A percentile compares a stretch with the other conserved stretches of the same genome.
Conservation (phyloP, 2,113 vertebrate genomes). For the Pseudois nayaur region DNA sequence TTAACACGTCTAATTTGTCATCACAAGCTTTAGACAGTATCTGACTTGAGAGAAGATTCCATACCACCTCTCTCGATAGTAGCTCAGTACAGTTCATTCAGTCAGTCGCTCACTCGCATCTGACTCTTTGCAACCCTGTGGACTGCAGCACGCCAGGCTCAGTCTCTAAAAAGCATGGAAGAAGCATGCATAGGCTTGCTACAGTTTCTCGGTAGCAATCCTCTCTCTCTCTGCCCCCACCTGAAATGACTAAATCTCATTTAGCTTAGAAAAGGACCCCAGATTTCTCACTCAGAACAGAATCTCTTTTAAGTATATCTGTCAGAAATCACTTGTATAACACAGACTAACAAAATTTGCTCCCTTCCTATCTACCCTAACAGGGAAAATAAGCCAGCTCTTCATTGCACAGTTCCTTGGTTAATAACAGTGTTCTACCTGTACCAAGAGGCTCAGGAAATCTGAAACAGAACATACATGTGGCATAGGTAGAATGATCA, state of each 20-base stretch:
- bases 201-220: background rate
- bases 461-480: background rate
- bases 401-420: background rate
- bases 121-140: background rate
- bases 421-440: background rate
- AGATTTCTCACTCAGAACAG: background rate
- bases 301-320: background rate
- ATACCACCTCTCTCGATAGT: background rate
- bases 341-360: background rate
- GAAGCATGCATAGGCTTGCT: background rate
- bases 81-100: background rate
- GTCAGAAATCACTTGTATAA: background rate
- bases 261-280: background rate
- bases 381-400: background rate
- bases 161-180: background rate
- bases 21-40: background rate
- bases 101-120: accelerated
- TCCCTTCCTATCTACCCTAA: background rate
- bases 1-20: background rate
- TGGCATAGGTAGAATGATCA: background rate
- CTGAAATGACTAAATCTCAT: background rate
- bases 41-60: background rate
- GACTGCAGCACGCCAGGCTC: background rate
- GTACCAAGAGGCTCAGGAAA: background rate
- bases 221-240: background rate